These are phyloP conservation scores for Drosophila mercatorum DNA, from an alignment of 2,888 invertebrate species.

Conservation along the genomic window DNA sequence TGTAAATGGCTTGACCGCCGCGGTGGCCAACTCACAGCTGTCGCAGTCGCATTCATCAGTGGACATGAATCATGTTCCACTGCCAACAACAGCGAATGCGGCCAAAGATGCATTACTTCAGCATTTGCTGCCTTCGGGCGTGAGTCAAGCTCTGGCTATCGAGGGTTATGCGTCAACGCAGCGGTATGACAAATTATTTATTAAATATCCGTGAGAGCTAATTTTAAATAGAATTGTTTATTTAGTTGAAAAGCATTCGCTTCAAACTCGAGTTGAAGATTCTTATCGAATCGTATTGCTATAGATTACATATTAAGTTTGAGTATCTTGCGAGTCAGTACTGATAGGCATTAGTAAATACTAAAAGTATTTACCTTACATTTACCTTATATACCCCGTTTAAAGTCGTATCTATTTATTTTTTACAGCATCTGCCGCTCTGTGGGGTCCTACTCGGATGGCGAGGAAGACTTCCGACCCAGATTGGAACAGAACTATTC, in stretches of 20 bases:
- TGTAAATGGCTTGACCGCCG: slow-evolving; percentile 54
- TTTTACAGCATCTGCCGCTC: slow-evolving; percentile 79
- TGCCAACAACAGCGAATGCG: slow-evolving; percentile 63
- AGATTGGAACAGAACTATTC: slow-evolving; percentile 74
- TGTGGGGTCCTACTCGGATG: slow-evolving; percentile 83
- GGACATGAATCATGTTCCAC: slow-evolving; percentile 80
- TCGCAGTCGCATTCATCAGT: slow-evolving; percentile 82
- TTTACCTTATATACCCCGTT: too few relatives aligned
- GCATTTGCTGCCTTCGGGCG: slow-evolving; percentile 57
- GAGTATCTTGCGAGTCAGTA: neutral
- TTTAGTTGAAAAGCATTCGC: neutral
- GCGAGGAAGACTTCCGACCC: slow-evolving; percentile 73
- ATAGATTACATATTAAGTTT: neutral
- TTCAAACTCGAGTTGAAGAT: too few relatives aligned
- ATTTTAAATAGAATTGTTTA: too few relatives aligned
- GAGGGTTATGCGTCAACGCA: slow-evolving; percentile 69
- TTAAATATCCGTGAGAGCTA: neutral
- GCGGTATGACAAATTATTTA: slow-evolving; percentile 48
- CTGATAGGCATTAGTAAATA: neutral
- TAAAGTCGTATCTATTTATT: neutral
- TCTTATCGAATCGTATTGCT: neutral
- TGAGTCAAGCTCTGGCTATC: slow-evolving; percentile 69
- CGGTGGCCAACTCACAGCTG: slow-evolving; percentile 49
- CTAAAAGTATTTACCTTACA: neutral
- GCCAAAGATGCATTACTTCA: slow-evolving; percentile 68